A percentile compares a stretch with the other conserved stretches of the same genome.
Conservation (phyloP, 2,888 invertebrate genomes). For the Drosophila merina region DNA sequence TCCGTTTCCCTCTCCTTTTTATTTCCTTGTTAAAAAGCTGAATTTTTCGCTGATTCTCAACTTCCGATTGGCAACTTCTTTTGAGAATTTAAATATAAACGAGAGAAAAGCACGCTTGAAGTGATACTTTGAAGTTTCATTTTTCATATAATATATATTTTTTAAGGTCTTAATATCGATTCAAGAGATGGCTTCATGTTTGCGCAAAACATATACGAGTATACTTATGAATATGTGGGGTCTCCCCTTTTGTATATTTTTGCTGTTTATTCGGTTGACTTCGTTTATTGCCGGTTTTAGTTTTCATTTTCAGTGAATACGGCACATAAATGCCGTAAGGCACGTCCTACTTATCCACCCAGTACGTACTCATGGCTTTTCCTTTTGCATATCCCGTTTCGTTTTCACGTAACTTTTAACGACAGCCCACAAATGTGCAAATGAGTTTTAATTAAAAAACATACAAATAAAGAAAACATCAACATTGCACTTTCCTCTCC, state of each 20-base stretch:
- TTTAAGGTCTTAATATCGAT: neutral
- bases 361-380: neutral
- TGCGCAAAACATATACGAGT: neutral
- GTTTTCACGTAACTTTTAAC: constrained; percentile 27
- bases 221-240: neutral
- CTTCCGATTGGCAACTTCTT: constrained; percentile 4
- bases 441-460: constrained; percentile 57
- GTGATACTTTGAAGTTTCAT: constrained; percentile 38
- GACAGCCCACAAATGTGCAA: constrained; percentile 45
- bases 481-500: constrained; percentile 14
- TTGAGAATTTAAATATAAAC: neutral
- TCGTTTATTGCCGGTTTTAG: constrained; percentile 15
- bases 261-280: constrained; percentile 1
- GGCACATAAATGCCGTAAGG: constrained; percentile 19
- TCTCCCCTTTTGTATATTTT: neutral
- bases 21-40: constrained; percentile 1
- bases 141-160: constrained; percentile 9
- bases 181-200: neutral
- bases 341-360: constrained; percentile 16
- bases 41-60: constrained; percentile 3
- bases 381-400: constrained; percentile 13
- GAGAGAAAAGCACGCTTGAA: constrained; percentile 19
- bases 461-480: constrained; percentile 25
- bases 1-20: neutral
- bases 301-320: constrained; percentile 18